Evolutionary conservation across 2,113 vertebrate species (phyloP), one percentile per base, ranked within the genome.

Genomic region (Seriola quinqueradiata): DNA sequence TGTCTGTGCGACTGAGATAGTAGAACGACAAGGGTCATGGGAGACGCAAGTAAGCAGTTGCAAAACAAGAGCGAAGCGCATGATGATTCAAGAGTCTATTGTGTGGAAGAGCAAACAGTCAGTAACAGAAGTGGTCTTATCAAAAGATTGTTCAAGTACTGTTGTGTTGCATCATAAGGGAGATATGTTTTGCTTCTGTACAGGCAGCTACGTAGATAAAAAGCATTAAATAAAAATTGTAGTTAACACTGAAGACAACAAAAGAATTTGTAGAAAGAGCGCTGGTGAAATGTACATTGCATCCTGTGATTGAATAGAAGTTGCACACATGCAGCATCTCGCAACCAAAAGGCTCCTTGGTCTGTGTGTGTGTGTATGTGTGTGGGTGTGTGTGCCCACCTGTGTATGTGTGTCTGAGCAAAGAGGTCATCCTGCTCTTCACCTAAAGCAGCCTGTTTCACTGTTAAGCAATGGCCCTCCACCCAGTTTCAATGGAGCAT

Each of bases 1-100:
- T 52, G 89, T 83, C 85, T 93, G 85, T 46, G 60, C n/a, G 42
- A 60, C 28, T 59, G 85, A 92, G 90, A 91, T 91, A 91, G 84
- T 52, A 70, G 78, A 77, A 73, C 9, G n/a, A 70, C 71, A 81
- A 70, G 80, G 89, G 89, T 89, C 89, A 88, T 11, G 8, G 67
- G 64, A 82, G 79, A 88, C 69, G 14, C 3, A 21, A 79, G 82
- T 52, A 60, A 75, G 42, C 21, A 32, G 55, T 28, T 3, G 17
- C 60, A 85, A 73, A 88, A 86, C 58, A 85, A 70, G 46, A 70
- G 32, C 2, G 8, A 70, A 75, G 67, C 7, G 21, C 48, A 38
- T 10, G 12, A 85, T 71, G 34, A 79, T 16, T 55, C 65, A 79
- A 55, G 40, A 67, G 12, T 38, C 13, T 8, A 11, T 16, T 71